Base-by-base conservation (phyloP, 2,797 vertebrate species). In the Clarias platycephalus region DNA sequence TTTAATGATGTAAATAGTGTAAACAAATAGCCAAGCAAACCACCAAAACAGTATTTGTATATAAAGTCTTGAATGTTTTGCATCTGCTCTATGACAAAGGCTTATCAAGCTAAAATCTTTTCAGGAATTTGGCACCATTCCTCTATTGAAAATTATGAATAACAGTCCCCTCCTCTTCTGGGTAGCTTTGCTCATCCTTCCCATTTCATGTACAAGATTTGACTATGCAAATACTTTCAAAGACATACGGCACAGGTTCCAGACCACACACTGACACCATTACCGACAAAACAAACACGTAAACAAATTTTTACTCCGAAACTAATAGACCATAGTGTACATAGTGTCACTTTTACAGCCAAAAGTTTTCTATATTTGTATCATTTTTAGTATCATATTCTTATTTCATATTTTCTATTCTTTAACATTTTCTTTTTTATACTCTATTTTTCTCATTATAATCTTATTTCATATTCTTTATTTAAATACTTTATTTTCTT, bases 161-260 rank as follows among this genome's bases (percentile, higher is more conserved):
- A 81, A 60, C 71, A 28, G 62, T 81, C 49, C 55, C 13, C 5
- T 24, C 34, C n/a, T 55, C 10, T 82, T 72, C 67, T n/a, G 22
- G 81, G 71, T 3, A 85, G 40, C 37, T 81, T 22, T 34, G 58
- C 57, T 22, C 58, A 55, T n/a, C 26, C 18, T 78, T 82, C 66
- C 70, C 72, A 78, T 64, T 83, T 20, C n/a, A 63, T 44, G 60
- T 81, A 74, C 4, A 81, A 20, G 34, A 86, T 89, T 89, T 89
- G 88, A 70, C 44, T 88, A 88, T 85, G 85, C 28, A 88, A 88
- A 87, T 85, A 9, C 55, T 87, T 85, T 85, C 84, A 89, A 88
- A 89, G 26, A 20, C 85, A 31, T 15, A 40, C 40, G 64, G 68
- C 31, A 26, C 34, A 75, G 4, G 55, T 28, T 22, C 28, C n/a